Conservation (phyloP, 2,888 invertebrate genomes). For the Serripes groenlandicus region DNA sequence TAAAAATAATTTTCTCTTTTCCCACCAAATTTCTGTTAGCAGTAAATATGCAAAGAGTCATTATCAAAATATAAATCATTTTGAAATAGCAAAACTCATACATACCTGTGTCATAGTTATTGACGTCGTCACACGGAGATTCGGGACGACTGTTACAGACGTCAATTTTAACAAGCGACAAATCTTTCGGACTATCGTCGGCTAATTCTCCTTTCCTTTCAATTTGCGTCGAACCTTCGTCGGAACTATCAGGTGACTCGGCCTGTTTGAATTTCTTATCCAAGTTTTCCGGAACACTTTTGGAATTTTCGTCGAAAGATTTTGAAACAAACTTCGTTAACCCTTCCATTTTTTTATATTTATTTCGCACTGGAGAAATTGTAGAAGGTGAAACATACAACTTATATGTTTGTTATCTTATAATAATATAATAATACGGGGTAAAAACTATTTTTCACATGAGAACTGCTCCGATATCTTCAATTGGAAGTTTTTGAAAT, state of each 20-base stretch:
- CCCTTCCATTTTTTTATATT: slow-evolving; percentile 74
- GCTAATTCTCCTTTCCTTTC: slow-evolving; percentile 10
- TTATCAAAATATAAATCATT: no score
- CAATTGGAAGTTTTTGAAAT: no score
- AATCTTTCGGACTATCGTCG: slow-evolving; percentile 51
- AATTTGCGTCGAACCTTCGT: slow-evolving; percentile 2
- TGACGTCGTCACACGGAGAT: slow-evolving; percentile 36
- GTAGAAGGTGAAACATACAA: no score
- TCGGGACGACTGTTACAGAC: slow-evolving; percentile 61
- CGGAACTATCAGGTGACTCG: slow-evolving; percentile 20
- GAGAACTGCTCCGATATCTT: no score
- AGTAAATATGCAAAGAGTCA: no score
- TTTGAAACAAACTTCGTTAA: slow-evolving; percentile 82
- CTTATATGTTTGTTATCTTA: no score
- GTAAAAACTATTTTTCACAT: no score
- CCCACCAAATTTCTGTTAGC: no score
- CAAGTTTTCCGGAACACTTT: slow-evolving; percentile 43
- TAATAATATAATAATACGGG: no score
- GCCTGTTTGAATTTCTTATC: slow-evolving; percentile 33
- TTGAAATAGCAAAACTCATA: no score
- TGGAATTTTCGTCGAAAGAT: slow-evolving; percentile 78
- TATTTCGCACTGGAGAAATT: no score
- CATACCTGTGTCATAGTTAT: slow-evolving; percentile 49
- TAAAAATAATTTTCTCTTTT: no score
- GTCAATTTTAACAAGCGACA: slow-evolving; percentile 59